Evolutionary conservation across 2,888 invertebrate genomes (phyloP), one percentile per base, ranked within the genome.

Genomic region (Lissonota sp.): DNA sequence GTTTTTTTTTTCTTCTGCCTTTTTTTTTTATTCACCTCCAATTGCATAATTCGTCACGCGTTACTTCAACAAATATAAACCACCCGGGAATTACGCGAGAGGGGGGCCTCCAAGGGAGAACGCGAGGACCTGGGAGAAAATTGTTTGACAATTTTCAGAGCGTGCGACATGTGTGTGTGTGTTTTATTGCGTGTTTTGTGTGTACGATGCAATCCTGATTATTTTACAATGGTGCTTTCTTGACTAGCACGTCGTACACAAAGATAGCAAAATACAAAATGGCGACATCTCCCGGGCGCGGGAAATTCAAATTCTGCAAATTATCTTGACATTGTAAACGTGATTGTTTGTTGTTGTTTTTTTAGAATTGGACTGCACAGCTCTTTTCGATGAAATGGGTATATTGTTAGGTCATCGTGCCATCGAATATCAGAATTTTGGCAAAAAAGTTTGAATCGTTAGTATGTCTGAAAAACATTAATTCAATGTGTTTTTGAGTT

Each of bases 31-130:
- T 87, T 84, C 86, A 85, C 85, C 84, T 82, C 82, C 84, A 83
- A 84, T 91, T 90, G 89, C 91, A 90, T 91, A 89, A 91, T 90
- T 86, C 84, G 86, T 86, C 87, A 84, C 87, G 86, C 87, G 86
- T 88, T 87, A 90, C 86, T 89, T 86, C 85, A 87, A 87, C 86
- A 86, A 89, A 87, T 87, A 87, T 87, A 87, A n/a, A 87, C 86
- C 26, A 26, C 26, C 26, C 1, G 3, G 26, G 26, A 26, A 26
- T 26, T 26, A 26, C 26, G 83, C 83, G 55, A 53, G 53, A 7
- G 53, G 14, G 14, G 14, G 53, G 12, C 5, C 10, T 49, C 7
- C 14, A 14, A 10, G 14, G 37, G 39, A 39, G 58, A 51, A 14
- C 42, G 40, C 37, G 69, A 44, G 37, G 26, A 44, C 26, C 40